phyloP scores from a whole-genome alignment of 2,113 vertebrate genomes.

The Dendropsophus ebraccatus region DNA sequence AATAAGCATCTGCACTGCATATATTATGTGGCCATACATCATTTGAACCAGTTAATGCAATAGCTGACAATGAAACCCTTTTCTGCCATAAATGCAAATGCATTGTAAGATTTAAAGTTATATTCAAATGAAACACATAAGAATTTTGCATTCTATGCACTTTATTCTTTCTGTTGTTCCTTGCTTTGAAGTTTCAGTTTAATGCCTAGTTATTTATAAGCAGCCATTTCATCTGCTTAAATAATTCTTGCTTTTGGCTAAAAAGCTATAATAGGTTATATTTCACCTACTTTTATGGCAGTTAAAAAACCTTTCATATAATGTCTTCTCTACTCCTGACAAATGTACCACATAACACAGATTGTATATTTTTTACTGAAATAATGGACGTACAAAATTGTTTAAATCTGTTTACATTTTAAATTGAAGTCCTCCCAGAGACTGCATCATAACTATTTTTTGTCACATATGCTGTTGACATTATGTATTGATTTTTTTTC shows the following conservation, averaged over 20 bases:
- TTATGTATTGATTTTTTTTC: not conserved
- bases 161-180: slow-evolving; percentile 61
- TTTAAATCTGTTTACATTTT: not conserved
- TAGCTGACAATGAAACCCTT: slow-evolving; percentile 51
- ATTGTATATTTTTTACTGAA: not conserved
- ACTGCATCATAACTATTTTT: not conserved
- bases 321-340: slow-evolving; percentile 16
- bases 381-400: slow-evolving; percentile 1
- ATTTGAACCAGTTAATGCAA: slow-evolving; percentile 43
- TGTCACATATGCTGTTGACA: not conserved
- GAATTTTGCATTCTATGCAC: slow-evolving; percentile 58
- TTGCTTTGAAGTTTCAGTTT: slow-evolving; percentile 57
- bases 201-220: slow-evolving; percentile 64
- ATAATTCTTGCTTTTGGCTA: slow-evolving; percentile 59
- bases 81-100: slow-evolving; percentile 52
- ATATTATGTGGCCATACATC: slow-evolving; percentile 39
- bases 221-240: slow-evolving; percentile 64
- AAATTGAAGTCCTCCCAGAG: not conserved
- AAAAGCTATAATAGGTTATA: slow-evolving; percentile 33
- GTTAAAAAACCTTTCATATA: slow-evolving; percentile 42
- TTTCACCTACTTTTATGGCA: slow-evolving; percentile 52
- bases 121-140: slow-evolving; percentile 52
- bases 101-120: slow-evolving; percentile 47
- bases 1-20: slow-evolving; percentile 46
- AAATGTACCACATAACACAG: slow-evolving; percentile 1